A percentile compares a stretch with the other conserved stretches of the same genome.
Conservation (phyloP, 2,888 invertebrate genomes). For the Furcula furcula region DNA sequence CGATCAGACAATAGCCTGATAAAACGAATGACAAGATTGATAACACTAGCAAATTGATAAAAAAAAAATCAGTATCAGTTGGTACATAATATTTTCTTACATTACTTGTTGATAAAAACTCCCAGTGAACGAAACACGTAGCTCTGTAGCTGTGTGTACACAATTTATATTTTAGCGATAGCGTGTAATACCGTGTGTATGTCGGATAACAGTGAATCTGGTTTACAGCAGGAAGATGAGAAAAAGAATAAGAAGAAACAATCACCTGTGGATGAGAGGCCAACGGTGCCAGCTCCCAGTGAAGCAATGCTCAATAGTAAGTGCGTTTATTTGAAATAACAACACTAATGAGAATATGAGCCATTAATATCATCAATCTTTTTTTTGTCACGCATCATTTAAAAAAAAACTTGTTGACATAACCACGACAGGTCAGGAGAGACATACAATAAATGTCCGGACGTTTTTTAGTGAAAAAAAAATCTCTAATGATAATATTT, state of each 20-base stretch:
- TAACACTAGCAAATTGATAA: slow-evolving; percentile 65
- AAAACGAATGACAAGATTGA: slow-evolving; percentile 59
- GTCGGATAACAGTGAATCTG: slow-evolving; percentile 53
- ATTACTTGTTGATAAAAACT: slow-evolving; percentile 40
- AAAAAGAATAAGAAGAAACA: slow-evolving; percentile 74
- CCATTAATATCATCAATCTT: slow-evolving; percentile 8
- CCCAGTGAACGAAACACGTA: slow-evolving; percentile 7
- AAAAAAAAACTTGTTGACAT: not conserved
- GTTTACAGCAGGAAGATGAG: slow-evolving; percentile 73
- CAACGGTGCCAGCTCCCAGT: slow-evolving; percentile 72
- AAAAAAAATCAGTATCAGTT: slow-evolving; percentile 36
- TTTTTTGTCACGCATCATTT: slow-evolving; percentile 10
- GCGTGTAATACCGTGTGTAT: slow-evolving; percentile 44
- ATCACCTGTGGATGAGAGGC: slow-evolving; percentile 72
- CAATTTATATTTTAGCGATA: no score
- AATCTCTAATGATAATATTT: not conserved
- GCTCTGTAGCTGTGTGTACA: no score
- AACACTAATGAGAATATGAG: no score
- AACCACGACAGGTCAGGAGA: not conserved
- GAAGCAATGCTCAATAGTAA: slow-evolving; percentile 79
- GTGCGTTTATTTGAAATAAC: slow-evolving; percentile 20
- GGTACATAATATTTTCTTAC: slow-evolving; percentile 30
- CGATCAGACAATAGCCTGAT: slow-evolving; percentile 64
- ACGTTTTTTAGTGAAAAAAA: not conserved
- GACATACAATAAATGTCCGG: not conserved